Percentiles rank a stretch among this genome's conserved stretches.
These are phyloP conservation scores for Pygmarrhopalites habei DNA, from an alignment of 1,140 invertebrate species.

Conservation along the genomic window DNA sequence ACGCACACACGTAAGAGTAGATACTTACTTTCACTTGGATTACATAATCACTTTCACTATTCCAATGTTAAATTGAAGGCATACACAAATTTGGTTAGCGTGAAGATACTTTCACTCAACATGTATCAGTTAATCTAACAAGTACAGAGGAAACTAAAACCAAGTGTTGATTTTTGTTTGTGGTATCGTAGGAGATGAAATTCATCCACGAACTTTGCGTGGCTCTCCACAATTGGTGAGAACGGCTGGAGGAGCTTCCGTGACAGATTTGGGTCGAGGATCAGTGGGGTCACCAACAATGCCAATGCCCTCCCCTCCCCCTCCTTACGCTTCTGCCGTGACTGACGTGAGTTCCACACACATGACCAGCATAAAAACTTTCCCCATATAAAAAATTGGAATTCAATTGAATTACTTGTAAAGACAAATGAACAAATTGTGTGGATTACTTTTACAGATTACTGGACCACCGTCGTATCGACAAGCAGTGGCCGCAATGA, in stretches of 20 bases:
- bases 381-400: neutral
- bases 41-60: too few relatives aligned
- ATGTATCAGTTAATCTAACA: too few relatives aligned
- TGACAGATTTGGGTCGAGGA: conserved; percentile 1
- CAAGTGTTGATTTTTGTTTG: too few relatives aligned
- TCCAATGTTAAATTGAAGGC: too few relatives aligned
- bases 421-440: neutral
- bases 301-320: conserved; percentile 29
- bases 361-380: neutral
- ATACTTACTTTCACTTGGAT: too few relatives aligned
- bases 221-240: conserved; percentile 26
- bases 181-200: conserved; percentile 15
- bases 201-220: conserved; percentile 19
- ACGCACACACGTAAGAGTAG: too few relatives aligned
- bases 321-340: conserved; percentile 23
- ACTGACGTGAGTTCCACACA: conserved; percentile 22
- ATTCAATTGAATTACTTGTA: neutral
- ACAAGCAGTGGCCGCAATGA: conserved; percentile 32
- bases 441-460: neutral
- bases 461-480: conserved; percentile 30
- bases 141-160: too few relatives aligned
- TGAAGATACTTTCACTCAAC: too few relatives aligned
- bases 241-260: conserved; percentile 2
- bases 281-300: conserved; percentile 4
- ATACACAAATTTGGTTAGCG: too few relatives aligned